These are phyloP conservation scores for Dasyprocta punctata DNA, from an alignment of 2,113 vertebrate genomes.

Conservation along the genomic window DNA sequence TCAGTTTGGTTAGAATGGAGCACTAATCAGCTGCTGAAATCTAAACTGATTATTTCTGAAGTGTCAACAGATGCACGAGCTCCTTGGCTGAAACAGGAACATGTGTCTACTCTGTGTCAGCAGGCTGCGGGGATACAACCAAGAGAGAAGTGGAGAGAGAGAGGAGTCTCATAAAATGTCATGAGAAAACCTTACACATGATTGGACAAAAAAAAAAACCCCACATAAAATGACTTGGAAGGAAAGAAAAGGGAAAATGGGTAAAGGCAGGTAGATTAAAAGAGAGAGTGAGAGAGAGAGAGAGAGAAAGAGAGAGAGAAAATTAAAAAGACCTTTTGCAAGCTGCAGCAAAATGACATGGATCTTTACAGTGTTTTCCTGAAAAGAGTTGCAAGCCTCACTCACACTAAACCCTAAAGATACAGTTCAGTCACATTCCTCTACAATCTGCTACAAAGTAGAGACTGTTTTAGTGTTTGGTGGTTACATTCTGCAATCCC, in stretches of 20 bases:
- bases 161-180: background rate
- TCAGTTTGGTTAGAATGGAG: conserved; percentile 83
- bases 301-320: background rate
- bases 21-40: conserved; percentile 87
- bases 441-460: background rate
- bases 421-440: background rate
- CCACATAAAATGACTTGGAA: background rate
- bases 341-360: background rate
- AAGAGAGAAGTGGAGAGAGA: conserved; percentile 57
- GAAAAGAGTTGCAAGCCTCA: background rate
- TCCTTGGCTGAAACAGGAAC: conserved; percentile 80
- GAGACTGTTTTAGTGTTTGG: background rate
- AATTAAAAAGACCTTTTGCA: background rate
- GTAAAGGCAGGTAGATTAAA: background rate
- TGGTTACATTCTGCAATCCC: background rate
- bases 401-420: background rate
- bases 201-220: background rate
- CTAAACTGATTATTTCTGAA: conserved; percentile 89
- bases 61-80: conserved; percentile 84
- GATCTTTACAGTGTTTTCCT: background rate
- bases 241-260: background rate
- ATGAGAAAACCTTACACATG: background rate
- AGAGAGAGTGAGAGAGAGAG: no score
- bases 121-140: conserved; percentile 74
- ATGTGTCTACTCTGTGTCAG: conserved; percentile 78